phyloP scores from a whole-genome alignment of 2,888 invertebrate species.

The Macropis europaea region DNA sequence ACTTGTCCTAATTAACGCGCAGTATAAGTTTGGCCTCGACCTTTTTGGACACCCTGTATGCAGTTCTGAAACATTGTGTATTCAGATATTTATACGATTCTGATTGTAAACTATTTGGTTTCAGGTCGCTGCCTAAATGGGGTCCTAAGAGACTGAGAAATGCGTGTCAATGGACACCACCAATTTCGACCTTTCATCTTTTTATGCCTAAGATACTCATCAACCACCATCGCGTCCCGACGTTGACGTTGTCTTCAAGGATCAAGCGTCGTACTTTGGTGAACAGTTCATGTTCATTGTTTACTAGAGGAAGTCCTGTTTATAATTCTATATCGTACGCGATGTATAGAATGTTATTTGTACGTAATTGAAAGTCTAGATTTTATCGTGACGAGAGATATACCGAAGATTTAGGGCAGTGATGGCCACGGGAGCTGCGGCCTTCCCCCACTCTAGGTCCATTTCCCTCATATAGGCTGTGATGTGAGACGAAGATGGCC shows the following conservation, averaged over 20 bases:
- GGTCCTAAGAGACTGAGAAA: conserved; percentile 5
- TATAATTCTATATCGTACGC: conserved; percentile 14
- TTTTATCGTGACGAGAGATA: not conserved
- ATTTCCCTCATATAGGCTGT: too few species aligned
- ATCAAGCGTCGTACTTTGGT: not conserved
- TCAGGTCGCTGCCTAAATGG: conserved; percentile 19
- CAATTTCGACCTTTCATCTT: conserved; percentile 22
- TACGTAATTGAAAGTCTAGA: conserved; percentile 30
- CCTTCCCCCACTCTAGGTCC: too few species aligned
- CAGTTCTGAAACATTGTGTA: too few species aligned
- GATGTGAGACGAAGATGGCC: too few species aligned
- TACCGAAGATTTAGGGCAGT: conserved; percentile 27
- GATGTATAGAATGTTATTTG: conserved; percentile 44
- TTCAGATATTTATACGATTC: not conserved
- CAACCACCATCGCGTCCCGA: conserved; percentile 15
- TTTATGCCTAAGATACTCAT: conserved; percentile 36
- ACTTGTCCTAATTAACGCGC: too few species aligned
- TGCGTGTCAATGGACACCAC: not conserved
- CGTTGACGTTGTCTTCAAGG: conserved; percentile 12
- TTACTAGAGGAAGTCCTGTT: conserved; percentile 11
- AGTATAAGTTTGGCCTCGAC: too few species aligned
- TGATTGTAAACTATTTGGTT: conserved; percentile 14
- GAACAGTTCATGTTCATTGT: conserved; percentile 1
- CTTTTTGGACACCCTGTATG: too few species aligned
- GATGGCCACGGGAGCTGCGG: too few species aligned